Evolutionary conservation across 2,888 invertebrate species (phyloP), one percentile per base, ranked within the genome.

Genomic region (Lydus trimaculatus): DNA sequence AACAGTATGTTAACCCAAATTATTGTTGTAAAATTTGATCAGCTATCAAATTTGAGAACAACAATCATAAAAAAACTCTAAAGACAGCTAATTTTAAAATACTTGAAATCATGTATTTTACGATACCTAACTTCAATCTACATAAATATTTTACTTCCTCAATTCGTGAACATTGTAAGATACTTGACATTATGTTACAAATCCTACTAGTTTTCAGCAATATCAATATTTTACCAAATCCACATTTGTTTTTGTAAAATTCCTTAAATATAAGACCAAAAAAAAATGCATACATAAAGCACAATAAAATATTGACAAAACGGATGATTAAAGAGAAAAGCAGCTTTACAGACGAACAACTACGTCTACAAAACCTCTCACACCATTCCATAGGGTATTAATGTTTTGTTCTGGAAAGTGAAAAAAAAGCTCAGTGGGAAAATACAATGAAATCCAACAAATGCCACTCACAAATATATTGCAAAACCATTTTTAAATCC

Each of bases 401-500:
- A 20, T 48, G 20, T 20, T 48, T 2, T 20, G 8, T 48, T 20
- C n/a, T 17, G 43, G n/a, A 43, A 43, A 43, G 1, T 17, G 17
- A 43, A 17, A 43, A 33, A 20, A 20, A 48, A 48, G 20, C 20
- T 20, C 20, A 20, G 23, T 48, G 48, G 48, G 48, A 48, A 43
- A 48, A 20, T 23, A 48, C 48, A 48, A 48, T 20, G 48, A 48
- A 48, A 48, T 48, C 48, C 11, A 48, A 48, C 48, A 48, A 48
- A 48, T 48, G 48, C 8, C 20, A 48, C 9, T 20, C 43, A 43
- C n/a, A 48, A 48, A 8, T 23, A 48, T 20, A 48, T 0, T 9
- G 48, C 20, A n/a, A n/a, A n/a, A 48, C 20, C 48, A 9, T 20
- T 20, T 20, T 48, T 20, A 20, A 48, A 23, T 20, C 8, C 20